Conservation (phyloP, 2,113 vertebrate genomes). For the Mormyrus iriodes region DNA sequence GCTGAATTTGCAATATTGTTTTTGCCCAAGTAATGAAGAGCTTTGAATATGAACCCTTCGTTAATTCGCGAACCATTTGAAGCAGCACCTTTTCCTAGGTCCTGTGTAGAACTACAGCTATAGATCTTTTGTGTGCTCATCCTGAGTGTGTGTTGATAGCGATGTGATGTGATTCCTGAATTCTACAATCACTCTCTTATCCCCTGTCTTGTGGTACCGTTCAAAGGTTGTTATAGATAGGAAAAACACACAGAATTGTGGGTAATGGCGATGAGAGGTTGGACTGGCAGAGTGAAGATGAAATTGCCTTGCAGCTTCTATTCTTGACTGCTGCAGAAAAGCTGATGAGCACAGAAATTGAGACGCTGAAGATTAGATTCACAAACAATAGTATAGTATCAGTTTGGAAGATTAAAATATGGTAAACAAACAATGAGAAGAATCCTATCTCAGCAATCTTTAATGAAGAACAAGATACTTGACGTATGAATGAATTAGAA, state of each 20-base stretch:
- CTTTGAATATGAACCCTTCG: neutral
- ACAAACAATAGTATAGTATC: neutral
- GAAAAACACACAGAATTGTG: slow-evolving; percentile 6
- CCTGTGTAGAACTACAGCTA: neutral
- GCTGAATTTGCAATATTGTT: neutral
- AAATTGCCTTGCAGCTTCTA: neutral
- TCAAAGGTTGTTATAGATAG: neutral
- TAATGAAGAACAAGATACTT: neutral
- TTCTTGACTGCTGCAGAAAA: neutral
- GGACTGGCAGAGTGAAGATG: neutral
- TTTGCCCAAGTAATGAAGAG: neutral
- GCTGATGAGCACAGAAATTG: neutral
- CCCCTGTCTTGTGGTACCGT: neutral
- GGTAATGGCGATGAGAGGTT: neutral
- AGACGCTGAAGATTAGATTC: neutral
- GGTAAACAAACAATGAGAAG: neutral
- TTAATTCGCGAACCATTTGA: neutral
- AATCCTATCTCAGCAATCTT: neutral
- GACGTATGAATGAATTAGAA: neutral
- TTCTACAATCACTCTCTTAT: neutral
- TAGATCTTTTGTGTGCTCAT: neutral
- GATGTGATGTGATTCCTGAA: neutral
- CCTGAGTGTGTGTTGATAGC: neutral
- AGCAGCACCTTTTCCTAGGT: neutral
- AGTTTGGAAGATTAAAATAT: neutral